Evolutionary conservation across 2,888 invertebrate genomes (phyloP), one percentile per base, ranked within the genome.

Genomic region (Nemotelus pantherinus): DNA sequence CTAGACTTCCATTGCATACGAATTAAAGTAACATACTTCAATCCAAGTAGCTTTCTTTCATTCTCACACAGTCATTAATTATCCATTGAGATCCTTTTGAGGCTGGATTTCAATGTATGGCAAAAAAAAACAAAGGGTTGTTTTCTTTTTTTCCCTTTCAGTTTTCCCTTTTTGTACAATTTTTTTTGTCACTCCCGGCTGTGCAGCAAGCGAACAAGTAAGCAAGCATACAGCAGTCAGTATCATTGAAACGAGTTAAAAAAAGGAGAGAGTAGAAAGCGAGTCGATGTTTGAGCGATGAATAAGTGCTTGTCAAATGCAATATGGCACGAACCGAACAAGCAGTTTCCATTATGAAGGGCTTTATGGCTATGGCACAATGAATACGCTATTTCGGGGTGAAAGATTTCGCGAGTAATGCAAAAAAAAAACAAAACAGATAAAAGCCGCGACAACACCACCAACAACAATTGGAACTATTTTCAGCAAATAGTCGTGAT

Each of bases 301-400:
- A 72, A 72, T 58, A 72, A 72, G 72, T 72, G 72, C 58, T 58
- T 72, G 72, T 72, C 72, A 72, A 72, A 47, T 58, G 72, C 72
- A 72, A 58, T 72, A 58, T 25, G 58, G 45, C 6, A n/a, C 25
- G 25, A 43, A 9, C 44, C 43, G 45, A 10, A 57, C n/a, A 65
- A 65, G 65, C 64, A 44, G 58, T 9, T 67, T 48, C 7, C 67
- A 67, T 48, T 58, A 72, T 58, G 57, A 72, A 72, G 47, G 47
- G 72, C 47, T 72, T 57, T 58, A 58, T 72, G 72, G 25, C 25
- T n/a, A 47, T 58, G 58, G 58, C 72, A 72, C 58, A 72, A 72
- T 72, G 58, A 72, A 72, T 72, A 43, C 72, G 45, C 58, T 45
- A 72, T 72, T 72, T 72, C 3, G 44, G 72, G 58, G 55, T 72